Evolutionary conservation across 2,113 vertebrate genomes (phyloP), one percentile per base, ranked within the genome.

Genomic region (Agelaius phoeniceus): DNA sequence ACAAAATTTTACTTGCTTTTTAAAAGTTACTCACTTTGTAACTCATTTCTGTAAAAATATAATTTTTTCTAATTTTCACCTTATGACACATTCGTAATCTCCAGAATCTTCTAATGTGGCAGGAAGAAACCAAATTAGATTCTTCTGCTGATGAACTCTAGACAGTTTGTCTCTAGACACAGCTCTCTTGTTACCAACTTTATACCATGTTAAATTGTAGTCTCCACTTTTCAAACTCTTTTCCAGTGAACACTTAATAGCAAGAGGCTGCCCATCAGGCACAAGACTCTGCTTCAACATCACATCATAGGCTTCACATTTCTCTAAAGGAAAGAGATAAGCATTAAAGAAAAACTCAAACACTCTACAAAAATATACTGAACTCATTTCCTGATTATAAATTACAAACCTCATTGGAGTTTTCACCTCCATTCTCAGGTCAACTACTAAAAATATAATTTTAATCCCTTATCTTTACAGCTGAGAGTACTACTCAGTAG

Each of bases 121-220:
- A 39, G 98, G 98, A 8, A 98, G 97, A 93, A 99, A 98, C 98
- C 98, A 99, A 87, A 99, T 97, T 7, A 93, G 96, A 37, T 97
- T 96, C 23, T 96, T 59, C 9, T 78, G 35, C 41, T 98, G 97
- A 76, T 98, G 93, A 92, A 98, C 79, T 66, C 97, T 97, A 26
- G 97, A 95, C 4, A 92, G 65, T 82, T 86, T 89, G 35, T 98
- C 90, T 43, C 14, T 72, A 84, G 83, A 78, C 44, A 98, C 41
- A 97, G 92, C 77, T 93, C 97, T 94, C 43, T 87, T n/a, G 95
- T 96, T 23, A 54, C 94, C 97, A 59, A 89, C 93, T 96, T 96
- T 93, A 89, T 98, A 98, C 99, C 99, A 99, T 8, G 88, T 97
- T 89, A 99, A 84, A 52, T 96, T 98, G 87, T 95, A 95, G 72